Evolutionary conservation across 2,797 vertebrate genomes (phyloP), one percentile per base, ranked within the genome.

Genomic region (Cyclura pinguis): DNA sequence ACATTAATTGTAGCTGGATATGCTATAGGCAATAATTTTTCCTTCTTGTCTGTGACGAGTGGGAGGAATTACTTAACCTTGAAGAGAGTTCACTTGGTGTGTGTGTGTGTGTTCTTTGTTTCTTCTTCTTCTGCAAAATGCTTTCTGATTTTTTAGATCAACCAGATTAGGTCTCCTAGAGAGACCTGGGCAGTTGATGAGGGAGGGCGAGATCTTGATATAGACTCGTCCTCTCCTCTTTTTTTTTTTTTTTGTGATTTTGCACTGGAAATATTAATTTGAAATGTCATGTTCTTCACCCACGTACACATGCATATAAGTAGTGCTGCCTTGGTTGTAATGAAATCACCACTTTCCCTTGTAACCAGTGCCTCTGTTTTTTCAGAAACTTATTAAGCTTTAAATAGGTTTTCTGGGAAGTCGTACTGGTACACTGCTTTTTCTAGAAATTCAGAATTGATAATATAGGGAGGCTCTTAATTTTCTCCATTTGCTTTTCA

Each of bases 21-120:
- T 88, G 76, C 90, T 83, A 29, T 76, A 91, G 67, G 24, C 85
- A 86, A 80, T 55, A 89, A 57, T 94, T 92, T 90, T 77, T 91
- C 52, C 14, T 90, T 77, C 76, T 93, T 47, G 2, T 90, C 29
- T 55, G 12, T 84, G 89, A 7, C 73, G 88, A 87, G 76, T 69
- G 77, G 89, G 67, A 69, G 72, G 73, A 89, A 80, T 83, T 14
- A 76, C 82, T 94, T 94, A 59, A 81, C 80, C 76, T 89, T 87
- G 82, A 89, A 88, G 78, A 86, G 47, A 29, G 27, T 85, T 89
- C 47, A 20, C 85, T 72, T 84, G 73, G 47, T 22, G 47, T 22
- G 85, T 87, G 42, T 47, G 72, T 76, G 59, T 80, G 24, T 55
- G 50, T 73, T 80, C 76, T 73, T 90, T 85, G 83, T 69, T 80